Percentiles rank a stretch among this genome's conserved stretches.
These are phyloP conservation scores for Idris sp. DNA, from an alignment of 1,140 invertebrate genomes.

Conservation along the genomic window DNA sequence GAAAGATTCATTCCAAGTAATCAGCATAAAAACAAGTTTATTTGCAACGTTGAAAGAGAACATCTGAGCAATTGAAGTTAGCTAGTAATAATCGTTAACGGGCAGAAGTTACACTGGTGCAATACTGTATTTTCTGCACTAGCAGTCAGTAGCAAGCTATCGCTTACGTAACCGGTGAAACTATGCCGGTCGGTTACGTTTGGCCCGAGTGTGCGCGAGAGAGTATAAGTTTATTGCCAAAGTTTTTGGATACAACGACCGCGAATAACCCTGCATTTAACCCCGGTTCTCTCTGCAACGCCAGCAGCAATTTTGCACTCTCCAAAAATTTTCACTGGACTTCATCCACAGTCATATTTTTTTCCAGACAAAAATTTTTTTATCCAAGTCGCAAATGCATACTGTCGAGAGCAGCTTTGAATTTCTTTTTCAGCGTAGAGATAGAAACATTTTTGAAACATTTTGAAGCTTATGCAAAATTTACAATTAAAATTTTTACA, in stretches of 20 bases:
- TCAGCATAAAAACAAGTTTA: slow-evolving; percentile 3
- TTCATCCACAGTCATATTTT: too few species aligned
- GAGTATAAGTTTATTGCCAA: slow-evolving; percentile 79
- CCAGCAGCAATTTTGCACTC: slow-evolving; percentile 44
- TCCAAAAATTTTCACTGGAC: slow-evolving; percentile 24
- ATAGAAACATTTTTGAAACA: too few species aligned
- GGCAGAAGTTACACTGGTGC: slow-evolving; percentile 54
- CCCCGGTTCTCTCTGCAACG: slow-evolving; percentile 64
- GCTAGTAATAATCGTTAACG: slow-evolving; percentile 51
- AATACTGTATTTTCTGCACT: slow-evolving; percentile 61
- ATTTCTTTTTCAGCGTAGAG: too few species aligned
- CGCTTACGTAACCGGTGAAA: slow-evolving; percentile 72
- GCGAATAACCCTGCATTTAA: slow-evolving; percentile 73
- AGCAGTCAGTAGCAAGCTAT: slow-evolving; percentile 58
- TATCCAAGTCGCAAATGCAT: neutral
- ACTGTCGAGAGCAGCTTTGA: too few species aligned
- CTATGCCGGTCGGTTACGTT: slow-evolving; percentile 71
- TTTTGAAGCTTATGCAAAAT: too few species aligned
- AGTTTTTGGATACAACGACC: slow-evolving; percentile 78
- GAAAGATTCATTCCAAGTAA: too few species aligned
- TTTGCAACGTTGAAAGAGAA: neutral
- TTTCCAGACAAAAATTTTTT: slow-evolving; percentile 20
- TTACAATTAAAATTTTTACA: neutral
- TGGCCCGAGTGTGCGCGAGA: slow-evolving; percentile 66
- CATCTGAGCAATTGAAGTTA: slow-evolving; percentile 10